phyloP scores from a whole-genome alignment of 2,888 invertebrate species.

The Erpobdella octoculata region DNA sequence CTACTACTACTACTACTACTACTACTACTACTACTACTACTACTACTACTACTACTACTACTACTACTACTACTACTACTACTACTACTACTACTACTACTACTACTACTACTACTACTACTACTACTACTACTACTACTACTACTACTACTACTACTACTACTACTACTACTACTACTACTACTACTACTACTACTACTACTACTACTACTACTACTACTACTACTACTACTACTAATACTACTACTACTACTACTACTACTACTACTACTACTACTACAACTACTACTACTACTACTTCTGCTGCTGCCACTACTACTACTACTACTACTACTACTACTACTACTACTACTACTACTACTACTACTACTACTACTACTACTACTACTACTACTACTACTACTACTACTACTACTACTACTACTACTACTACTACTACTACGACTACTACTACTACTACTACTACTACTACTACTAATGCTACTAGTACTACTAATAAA shows the following conservation, averaged over 20 bases:
- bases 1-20: slow-evolving; percentile 18
- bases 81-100: slow-evolving; percentile 2
- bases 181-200: neutral
- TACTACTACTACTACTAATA: too few species aligned
- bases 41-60: neutral
- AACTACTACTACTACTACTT: too few species aligned
- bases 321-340: slow-evolving; percentile 7
- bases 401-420: neutral
- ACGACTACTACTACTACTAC: too few species aligned
- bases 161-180: neutral
- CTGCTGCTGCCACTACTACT: neutral
- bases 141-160: slow-evolving; percentile 20
- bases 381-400: neutral
- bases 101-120: slow-evolving; percentile 18
- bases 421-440: too few species aligned
- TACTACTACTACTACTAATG: too few species aligned
- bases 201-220: slow-evolving; percentile 8
- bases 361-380: slow-evolving; percentile 6
- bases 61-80: slow-evolving; percentile 8
- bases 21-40: slow-evolving; percentile 1
- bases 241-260: too few species aligned
- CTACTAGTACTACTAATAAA: neutral
- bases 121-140: slow-evolving; percentile 7
- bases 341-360: slow-evolving; percentile 14
- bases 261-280: neutral